phyloP scores from a whole-genome alignment of 2,113 vertebrate species.

The Oreotrochilus melanogaster region DNA sequence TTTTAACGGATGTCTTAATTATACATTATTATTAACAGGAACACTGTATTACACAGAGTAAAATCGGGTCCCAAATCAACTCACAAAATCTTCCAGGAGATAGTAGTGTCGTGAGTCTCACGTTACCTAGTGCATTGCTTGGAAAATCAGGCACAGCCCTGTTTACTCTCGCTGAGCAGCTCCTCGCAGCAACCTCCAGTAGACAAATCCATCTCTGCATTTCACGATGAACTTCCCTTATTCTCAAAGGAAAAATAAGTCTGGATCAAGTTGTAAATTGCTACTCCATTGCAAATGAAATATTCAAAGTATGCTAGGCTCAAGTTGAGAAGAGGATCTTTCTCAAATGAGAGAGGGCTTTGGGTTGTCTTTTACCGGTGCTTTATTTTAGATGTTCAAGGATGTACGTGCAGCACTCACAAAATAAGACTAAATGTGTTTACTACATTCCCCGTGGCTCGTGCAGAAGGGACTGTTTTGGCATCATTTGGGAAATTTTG shows the following conservation, averaged over 20 bases:
- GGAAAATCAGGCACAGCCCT: slow-evolving; percentile 44
- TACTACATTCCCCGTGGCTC: slow-evolving; percentile 13
- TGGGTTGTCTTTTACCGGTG: slow-evolving; percentile 29
- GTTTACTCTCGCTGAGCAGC: slow-evolving; percentile 14
- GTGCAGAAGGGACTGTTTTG: slow-evolving; percentile 11
- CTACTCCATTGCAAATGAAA: slow-evolving; percentile 56
- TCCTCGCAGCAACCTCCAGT: slow-evolving; percentile 31
- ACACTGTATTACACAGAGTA: slow-evolving; percentile 85
- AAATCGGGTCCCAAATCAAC: slow-evolving; percentile 79
- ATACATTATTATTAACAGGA: slow-evolving; percentile 87
- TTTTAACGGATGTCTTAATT: slow-evolving; percentile 91
- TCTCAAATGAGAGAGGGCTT: slow-evolving; percentile 50
- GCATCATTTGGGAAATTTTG: slow-evolving; percentile 76
- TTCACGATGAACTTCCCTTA: slow-evolving; percentile 65
- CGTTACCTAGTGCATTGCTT: slow-evolving; percentile 50
- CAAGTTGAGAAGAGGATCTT: slow-evolving; percentile 39
- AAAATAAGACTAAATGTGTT: slow-evolving; percentile 2
- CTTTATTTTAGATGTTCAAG: neutral
- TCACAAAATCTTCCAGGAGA: slow-evolving; percentile 73
- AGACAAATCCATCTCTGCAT: slow-evolving; percentile 67
- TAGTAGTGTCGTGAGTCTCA: slow-evolving; percentile 51
- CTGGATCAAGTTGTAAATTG: slow-evolving; percentile 64
- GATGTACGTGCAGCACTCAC: slow-evolving; percentile 2
- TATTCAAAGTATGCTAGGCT: slow-evolving; percentile 45
- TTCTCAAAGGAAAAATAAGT: slow-evolving; percentile 70